phyloP scores from a whole-genome alignment of 2,113 vertebrate species.

The Rousettus leschenaultii region DNA sequence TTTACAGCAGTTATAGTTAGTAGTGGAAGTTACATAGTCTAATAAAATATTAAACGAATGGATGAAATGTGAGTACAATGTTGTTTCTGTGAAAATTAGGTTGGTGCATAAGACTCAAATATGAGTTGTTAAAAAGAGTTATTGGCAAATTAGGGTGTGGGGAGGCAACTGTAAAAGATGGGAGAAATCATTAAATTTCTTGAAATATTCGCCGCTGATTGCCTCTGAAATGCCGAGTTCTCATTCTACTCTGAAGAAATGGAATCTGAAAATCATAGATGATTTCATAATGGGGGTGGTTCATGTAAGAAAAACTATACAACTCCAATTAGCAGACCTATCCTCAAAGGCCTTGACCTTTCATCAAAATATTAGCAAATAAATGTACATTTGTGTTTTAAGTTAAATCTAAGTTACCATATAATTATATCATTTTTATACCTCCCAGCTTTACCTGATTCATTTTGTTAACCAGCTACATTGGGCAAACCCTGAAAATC shows the following conservation, averaged over 20 bases:
- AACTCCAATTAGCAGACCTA: neutral
- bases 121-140: slow-evolving; percentile 6
- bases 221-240: neutral
- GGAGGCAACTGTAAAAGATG: neutral
- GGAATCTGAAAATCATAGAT: neutral
- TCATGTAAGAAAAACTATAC: slow-evolving; percentile 3
- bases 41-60: slow-evolving; percentile 12
- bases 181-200: slow-evolving; percentile 1
- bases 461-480: neutral
- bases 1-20: neutral
- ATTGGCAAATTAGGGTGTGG: neutral
- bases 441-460: neutral
- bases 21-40: neutral
- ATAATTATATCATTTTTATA: neutral
- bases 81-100: neutral
- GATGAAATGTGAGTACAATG: neutral
- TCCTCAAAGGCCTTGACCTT: neutral
- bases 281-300: neutral
- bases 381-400: neutral
- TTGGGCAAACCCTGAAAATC: neutral
- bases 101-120: slow-evolving; percentile 1
- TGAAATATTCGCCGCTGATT: neutral
- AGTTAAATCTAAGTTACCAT: neutral
- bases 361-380: neutral
- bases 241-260: neutral